Evolutionary conservation across 2,113 vertebrate species (phyloP), one percentile per base, ranked within the genome.

Genomic region (Trichomycterus rosablanca): DNA sequence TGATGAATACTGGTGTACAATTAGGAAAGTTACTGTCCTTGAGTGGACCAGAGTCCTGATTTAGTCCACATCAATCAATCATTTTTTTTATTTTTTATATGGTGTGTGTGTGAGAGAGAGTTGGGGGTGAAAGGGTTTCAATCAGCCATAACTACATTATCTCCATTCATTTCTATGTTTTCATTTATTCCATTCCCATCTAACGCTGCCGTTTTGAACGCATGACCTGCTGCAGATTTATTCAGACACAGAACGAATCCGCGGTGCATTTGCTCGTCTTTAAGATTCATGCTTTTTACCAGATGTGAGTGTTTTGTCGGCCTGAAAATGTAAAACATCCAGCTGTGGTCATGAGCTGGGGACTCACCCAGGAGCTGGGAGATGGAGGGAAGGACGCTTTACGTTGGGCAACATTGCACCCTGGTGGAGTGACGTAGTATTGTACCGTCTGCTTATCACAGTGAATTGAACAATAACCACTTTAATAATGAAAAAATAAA

Each of bases 341-440:
- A 23, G 12, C 51, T 65, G 51, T 39, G 62, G 51, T 55, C 42
- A n/a, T 45, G 32, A 20, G 20, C 35, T 10, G 16, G 20, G n/a
- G n/a, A 44, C 28, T 60, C 39, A 23, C 37, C 48, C 62, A n/a
- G 26, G 40, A n/a, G 7, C 6, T 15, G 7, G 18, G 1, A 5
- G 18, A 9, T 2, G 10, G 7, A 14, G 5, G 8, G 42, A 5
- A 11, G 22, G 2, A 34, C 2, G 14, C 10, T 15, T 53, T 73
- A 57, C 24, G 14, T 58, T 74, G 50, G 66, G 26, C 72, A 74
- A 74, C 72, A 74, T 44, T 52, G 67, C 72, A 58, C 18, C 67
- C 72, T 67, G 62, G 45, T 59, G 67, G 67, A 46, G 16, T 15
- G n/a, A 39, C 1, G 6, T 1, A 16, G 26, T 15, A 56, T 57